Evolutionary conservation across 2,888 invertebrate species (phyloP).

Genomic region (Drosophila glabriapex): DNA sequence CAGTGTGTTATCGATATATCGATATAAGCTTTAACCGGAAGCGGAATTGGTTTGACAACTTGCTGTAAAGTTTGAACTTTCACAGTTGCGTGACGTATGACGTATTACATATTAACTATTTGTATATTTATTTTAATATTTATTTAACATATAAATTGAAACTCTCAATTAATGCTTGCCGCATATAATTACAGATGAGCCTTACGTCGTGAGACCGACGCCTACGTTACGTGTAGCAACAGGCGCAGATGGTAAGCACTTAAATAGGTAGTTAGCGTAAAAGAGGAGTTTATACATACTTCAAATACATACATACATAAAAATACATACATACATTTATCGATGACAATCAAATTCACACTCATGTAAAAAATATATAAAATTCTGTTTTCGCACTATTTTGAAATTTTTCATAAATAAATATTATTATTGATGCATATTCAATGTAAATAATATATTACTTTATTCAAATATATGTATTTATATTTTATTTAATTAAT

Average conservation of each 20-base stretch:
- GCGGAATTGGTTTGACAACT: not conserved
- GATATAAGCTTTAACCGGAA: not conserved
- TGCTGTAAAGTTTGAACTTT: not conserved
- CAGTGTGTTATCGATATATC: not conserved
- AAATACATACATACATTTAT: not conserved
- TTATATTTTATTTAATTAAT: too few species aligned
- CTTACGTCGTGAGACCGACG: conserved; percentile 78
- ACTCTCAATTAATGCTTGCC: not conserved
- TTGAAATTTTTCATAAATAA: not conserved
- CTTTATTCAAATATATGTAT: not conserved
- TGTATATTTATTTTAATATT: too few species aligned
- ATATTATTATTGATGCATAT: not conserved
- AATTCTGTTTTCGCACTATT: not conserved
- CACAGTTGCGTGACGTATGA: not conserved
- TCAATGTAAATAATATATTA: not conserved
- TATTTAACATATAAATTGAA: not conserved
- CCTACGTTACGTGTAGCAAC: conserved; percentile 66
- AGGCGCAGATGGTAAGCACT: conserved; percentile 76
- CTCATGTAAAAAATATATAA: not conserved
- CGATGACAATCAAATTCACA: not conserved
- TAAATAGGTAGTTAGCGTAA: not conserved
- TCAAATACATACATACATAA: not conserved
- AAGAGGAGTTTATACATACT: conserved; percentile 2
- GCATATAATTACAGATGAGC: conserved; percentile 68
- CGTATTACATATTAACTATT: not conserved